Evolutionary conservation across 2,797 vertebrate genomes (phyloP), one percentile per base, ranked within the genome.

Genomic region (Rhinophrynus dorsalis): DNA sequence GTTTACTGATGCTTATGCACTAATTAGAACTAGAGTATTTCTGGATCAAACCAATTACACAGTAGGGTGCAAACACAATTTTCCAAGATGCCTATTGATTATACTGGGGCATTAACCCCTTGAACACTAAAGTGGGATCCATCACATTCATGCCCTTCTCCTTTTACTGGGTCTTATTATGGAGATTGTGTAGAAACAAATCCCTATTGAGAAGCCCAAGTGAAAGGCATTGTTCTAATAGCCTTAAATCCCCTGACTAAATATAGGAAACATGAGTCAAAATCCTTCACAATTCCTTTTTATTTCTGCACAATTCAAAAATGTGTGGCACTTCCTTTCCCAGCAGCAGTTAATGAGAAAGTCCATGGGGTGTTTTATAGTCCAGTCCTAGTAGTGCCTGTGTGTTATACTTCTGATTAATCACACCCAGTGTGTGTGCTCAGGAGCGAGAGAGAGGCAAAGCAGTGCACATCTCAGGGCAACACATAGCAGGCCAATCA

Each of bases 401-500:
- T 40, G 45, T 52, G 61, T 40, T 33, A 47, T 63, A 45, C 40
- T 64, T 66, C 5, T 38, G 5, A 38, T 38, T 38, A 38, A 57
- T 67, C 64, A 40, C 26, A 48, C 54, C 40, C 54, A 20, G 18
- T 48, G 38, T 48, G 38, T 47, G 32, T 67, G n/a, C n/a, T 37
- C 52, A 48, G 44, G 54, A 40, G 48, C 57, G 30, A 58, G 10
- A n/a, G n/a, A 47, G 20, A 7, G 13, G 21, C 52, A 8, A 32
- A 33, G 54, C 50, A 24, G 15, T 37, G 15, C 10, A 32, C 24
- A 55, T 47, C 42, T 60, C 33, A 42, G 17, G 33, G 18, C 21
- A 51, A 33, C 27, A 30, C 21, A n/a, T 37, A 44, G 18, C 44
- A 66, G 11, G 51, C 80, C 79, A 82, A 86, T 90, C 90, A 91